Percentiles rank a stretch among this genome's conserved stretches.
Evolutionary conservation across 2,888 invertebrate species (phyloP).

Genomic region (Tinea semifulvella): DNA sequence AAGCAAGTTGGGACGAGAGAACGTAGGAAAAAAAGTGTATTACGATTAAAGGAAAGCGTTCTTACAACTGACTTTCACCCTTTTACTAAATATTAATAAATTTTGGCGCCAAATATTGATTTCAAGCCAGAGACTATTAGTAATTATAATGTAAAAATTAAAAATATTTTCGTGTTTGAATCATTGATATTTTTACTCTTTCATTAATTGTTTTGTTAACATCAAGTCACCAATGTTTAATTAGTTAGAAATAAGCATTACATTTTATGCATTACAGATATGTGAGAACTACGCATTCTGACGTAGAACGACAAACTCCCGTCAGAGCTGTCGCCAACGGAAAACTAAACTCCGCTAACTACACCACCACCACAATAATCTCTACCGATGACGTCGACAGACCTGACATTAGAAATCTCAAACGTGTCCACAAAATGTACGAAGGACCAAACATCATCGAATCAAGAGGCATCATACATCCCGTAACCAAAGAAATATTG

Average conservation of each 20-base stretch:
- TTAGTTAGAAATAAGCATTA: background rate
- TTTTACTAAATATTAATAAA: too few species aligned
- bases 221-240: too few species aligned
- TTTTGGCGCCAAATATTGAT: too few species aligned
- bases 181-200: too few species aligned
- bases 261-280: slow-evolving; percentile 64
- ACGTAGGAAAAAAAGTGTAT: too few species aligned
- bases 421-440: slow-evolving; percentile 75
- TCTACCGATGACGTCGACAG: slow-evolving; percentile 56
- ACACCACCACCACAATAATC: slow-evolving; percentile 64
- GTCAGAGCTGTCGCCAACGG: slow-evolving; percentile 58
- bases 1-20: too few species aligned
- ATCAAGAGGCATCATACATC: slow-evolving; percentile 84
- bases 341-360: slow-evolving; percentile 53
- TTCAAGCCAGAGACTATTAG: too few species aligned
- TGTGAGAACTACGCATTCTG: slow-evolving; percentile 65
- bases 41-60: too few species aligned
- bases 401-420: slow-evolving; percentile 79
- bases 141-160: too few species aligned
- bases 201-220: too few species aligned
- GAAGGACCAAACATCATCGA: slow-evolving; percentile 80
- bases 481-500: slow-evolving; percentile 84
- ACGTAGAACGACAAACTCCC: slow-evolving; percentile 57
- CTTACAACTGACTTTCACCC: too few species aligned
- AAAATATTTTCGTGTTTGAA: too few species aligned